Conservation (phyloP, 2,797 vertebrate genomes). For the Lacerta viridis region DNA sequence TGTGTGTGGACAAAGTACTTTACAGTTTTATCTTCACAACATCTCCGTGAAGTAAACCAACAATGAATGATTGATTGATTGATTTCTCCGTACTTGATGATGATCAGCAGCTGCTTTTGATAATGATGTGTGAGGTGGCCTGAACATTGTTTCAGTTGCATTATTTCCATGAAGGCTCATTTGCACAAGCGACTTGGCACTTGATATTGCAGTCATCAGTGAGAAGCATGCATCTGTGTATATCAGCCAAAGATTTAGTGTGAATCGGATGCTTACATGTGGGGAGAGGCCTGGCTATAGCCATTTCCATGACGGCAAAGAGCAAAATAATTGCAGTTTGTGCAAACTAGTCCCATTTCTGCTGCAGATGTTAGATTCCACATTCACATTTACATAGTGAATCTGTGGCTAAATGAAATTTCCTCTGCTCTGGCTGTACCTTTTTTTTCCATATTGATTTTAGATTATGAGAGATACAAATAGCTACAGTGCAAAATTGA, state of each 20-base stretch:
- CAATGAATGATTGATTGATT: not conserved
- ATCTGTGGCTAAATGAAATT: constrained; percentile 1
- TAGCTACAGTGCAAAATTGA: not conserved
- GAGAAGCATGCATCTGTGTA: not conserved
- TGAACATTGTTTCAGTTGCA: not conserved
- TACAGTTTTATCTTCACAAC: not conserved
- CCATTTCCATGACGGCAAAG: not conserved
- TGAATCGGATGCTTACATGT: not conserved
- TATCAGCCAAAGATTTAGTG: not conserved
- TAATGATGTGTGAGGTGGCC: not conserved
- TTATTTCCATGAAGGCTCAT: not conserved
- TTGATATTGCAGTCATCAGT: constrained; percentile 16
- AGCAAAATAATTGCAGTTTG: not conserved
- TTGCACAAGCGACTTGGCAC: not conserved
- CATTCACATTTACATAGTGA: not conserved
- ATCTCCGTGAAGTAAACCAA: not conserved
- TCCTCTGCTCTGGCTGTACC: not conserved
- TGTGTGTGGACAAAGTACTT: not conserved
- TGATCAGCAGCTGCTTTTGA: not conserved
- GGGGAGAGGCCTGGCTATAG: not conserved
- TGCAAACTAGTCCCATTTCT: not conserved
- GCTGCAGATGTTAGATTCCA: constrained; percentile 6
- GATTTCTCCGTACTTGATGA: not conserved
- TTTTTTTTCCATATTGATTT: constrained; percentile 30
- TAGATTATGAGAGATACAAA: constrained; percentile 21